These are phyloP conservation scores for Endomychus coccineus DNA, from an alignment of 2,888 invertebrate species.

Conservation along the genomic window DNA sequence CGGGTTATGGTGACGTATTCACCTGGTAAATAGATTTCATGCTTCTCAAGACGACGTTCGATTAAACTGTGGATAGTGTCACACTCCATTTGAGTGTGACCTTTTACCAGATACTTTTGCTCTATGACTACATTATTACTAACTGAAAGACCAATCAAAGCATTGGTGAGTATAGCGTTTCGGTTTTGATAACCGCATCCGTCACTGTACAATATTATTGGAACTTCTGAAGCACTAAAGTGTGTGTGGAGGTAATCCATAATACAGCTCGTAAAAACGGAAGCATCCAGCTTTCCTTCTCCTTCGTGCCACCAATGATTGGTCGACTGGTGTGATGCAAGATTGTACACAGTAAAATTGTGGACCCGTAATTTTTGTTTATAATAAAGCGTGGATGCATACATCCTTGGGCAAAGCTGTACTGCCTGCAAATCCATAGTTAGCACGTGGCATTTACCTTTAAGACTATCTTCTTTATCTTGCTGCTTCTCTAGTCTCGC, in stretches of 20 bases:
- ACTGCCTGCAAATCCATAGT: conserved; percentile 19
- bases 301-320: conserved; percentile 17
- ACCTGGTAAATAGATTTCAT: conserved; percentile 19
- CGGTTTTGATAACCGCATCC: conserved; percentile 7
- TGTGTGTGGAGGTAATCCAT: neutral
- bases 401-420: conserved; percentile 13
- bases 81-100: conserved; percentile 22
- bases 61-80: conserved; percentile 20
- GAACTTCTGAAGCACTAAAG: neutral
- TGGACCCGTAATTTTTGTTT: conserved; percentile 18
- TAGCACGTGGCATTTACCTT: conserved; percentile 12
- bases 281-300: conserved; percentile 13
- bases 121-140: conserved; percentile 13
- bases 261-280: conserved; percentile 11
- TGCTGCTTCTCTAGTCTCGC: conserved; percentile 14
- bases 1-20: conserved; percentile 17
- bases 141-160: conserved; percentile 16
- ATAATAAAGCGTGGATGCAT: conserved; percentile 15
- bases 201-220: conserved; percentile 12
- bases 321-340: conserved; percentile 11
- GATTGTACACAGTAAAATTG: conserved; percentile 17
- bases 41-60: conserved; percentile 14
- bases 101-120: conserved; percentile 18
- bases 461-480: conserved; percentile 9
- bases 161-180: conserved; percentile 16